Percentiles rank a stretch among this genome's conserved stretches.
Evolutionary conservation across 2,113 vertebrate species (phyloP).

Genomic region (Vombatus ursinus): DNA sequence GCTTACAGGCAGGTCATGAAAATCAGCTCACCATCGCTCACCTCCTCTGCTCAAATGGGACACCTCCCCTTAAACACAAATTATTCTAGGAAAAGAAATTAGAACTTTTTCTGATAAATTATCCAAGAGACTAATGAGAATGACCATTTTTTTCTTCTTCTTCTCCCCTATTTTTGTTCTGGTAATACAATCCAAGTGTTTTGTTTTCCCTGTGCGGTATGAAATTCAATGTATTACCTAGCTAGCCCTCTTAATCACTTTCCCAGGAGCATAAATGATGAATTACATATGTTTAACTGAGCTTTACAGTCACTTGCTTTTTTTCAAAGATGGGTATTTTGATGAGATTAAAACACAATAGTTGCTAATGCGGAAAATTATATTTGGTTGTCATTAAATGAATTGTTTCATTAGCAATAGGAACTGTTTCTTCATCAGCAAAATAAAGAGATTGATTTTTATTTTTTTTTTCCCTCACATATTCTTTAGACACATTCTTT

Average conservation of each 20-base stretch:
- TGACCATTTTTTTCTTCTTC: neutral
- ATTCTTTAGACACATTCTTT: neutral
- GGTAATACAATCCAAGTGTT: constrained; percentile 33
- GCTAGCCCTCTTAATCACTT: constrained; percentile 31
- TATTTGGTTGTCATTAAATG: neutral
- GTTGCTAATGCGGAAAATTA: neutral
- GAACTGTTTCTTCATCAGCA: neutral
- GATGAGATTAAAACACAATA: neutral
- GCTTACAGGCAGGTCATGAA: neutral
- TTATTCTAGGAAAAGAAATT: constrained; percentile 8
- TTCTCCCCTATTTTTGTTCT: constrained; percentile 19
- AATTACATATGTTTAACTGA: constrained; percentile 47
- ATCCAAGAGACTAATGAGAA: constrained; percentile 12
- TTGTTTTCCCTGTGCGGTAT: neutral
- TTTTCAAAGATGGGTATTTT: constrained; percentile 48
- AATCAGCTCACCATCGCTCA: neutral
- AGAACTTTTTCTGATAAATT: neutral
- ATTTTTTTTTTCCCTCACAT: neutral
- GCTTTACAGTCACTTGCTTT: constrained; percentile 34
- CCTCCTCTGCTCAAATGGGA: neutral
- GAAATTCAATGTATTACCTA: constrained; percentile 22
- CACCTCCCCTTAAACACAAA: neutral
- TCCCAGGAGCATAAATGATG: constrained; percentile 50
- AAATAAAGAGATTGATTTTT: neutral
- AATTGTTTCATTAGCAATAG: neutral